Evolutionary conservation across 2,113 vertebrate species (phyloP).

Genomic region (Gorsachius goisagi): DNA sequence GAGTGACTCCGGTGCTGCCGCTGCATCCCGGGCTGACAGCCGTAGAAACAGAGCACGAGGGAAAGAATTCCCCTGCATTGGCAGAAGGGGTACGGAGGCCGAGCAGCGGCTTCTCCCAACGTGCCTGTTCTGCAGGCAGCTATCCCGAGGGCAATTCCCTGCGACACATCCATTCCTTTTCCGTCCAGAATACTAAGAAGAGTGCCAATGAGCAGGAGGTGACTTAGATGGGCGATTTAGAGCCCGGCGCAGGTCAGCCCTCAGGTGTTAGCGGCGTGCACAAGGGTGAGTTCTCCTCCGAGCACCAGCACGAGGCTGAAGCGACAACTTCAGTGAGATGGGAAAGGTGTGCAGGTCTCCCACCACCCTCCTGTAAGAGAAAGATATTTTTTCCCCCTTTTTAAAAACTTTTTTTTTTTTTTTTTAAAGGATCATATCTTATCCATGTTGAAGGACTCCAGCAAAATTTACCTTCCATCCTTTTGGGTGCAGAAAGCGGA

Average conservation of each 20-base stretch:
- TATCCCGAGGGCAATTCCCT: background rate
- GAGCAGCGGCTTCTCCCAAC: background rate
- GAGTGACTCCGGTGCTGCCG: background rate
- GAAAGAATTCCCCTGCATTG: background rate
- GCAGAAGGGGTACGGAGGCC: background rate
- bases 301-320: background rate
- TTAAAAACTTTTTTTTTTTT: background rate
- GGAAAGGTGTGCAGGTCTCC: background rate
- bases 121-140: background rate
- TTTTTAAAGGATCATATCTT: background rate
- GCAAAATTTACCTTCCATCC: background rate
- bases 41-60: background rate
- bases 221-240: background rate
- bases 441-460: background rate
- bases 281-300: background rate
- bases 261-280: background rate
- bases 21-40: background rate
- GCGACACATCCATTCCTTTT: background rate
- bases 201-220: background rate
- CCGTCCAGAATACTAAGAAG: background rate
- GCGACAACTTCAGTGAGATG: background rate
- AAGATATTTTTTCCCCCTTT: accelerated
- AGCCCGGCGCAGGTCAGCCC: background rate
- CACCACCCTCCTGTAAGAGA: background rate
- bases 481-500: background rate